Conservation (phyloP, 2,888 invertebrate genomes). For the Dinocampus coccinellae region DNA sequence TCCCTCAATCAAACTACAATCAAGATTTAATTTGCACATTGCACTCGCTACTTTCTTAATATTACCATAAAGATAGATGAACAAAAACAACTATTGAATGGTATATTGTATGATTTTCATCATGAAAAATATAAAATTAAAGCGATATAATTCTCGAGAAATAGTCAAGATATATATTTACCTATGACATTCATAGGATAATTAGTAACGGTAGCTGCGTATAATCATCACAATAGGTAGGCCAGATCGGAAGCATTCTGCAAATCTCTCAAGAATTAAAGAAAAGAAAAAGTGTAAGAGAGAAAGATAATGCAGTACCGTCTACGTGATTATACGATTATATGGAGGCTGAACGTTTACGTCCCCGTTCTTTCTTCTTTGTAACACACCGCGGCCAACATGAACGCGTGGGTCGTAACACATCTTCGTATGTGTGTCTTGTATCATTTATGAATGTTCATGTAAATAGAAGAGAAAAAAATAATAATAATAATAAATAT, state of each 20-base stretch:
- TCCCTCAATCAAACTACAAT: background rate
- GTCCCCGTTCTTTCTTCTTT: slow-evolving; percentile 6
- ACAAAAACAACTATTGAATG: background rate
- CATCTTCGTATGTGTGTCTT: background rate
- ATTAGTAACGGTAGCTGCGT: background rate
- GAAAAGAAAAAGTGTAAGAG: background rate
- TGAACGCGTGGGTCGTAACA: background rate
- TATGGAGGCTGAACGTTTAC: background rate
- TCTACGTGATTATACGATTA: background rate
- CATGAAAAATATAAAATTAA: background rate
- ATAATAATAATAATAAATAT: too few relatives aligned
- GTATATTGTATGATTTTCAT: background rate
- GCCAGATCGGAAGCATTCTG: background rate
- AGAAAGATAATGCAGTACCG: background rate
- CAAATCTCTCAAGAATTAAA: background rate
- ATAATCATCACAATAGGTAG: background rate
- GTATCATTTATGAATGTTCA: background rate
- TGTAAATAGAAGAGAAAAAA: background rate
- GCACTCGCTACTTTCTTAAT: background rate
- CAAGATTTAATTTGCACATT: slow-evolving; percentile 4
- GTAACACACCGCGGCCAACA: background rate
- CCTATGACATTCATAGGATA: background rate
- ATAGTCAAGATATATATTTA: background rate
- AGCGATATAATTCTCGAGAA: background rate
- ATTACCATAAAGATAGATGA: background rate